Evolutionary conservation across 2,113 vertebrate genomes (phyloP), one percentile per base, ranked within the genome.

Genomic region (Mola mola): DNA sequence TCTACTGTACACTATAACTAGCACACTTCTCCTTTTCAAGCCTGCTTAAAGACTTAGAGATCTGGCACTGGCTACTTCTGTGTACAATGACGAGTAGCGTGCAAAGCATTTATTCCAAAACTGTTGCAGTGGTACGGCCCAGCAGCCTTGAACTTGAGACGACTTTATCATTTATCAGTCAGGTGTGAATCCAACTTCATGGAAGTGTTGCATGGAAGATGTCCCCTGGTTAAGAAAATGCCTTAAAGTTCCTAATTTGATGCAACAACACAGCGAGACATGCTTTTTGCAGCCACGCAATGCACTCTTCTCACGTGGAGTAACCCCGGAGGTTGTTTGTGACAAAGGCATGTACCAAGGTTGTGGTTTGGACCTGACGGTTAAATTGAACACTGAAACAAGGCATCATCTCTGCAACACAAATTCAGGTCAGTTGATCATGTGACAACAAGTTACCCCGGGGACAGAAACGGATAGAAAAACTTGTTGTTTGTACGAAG

Each of bases 351-450:
- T 41, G 52, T 77, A 52, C 51, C 66, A 77, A 76, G 64, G 72
- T 82, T 65, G 57, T 17, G 16, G 61, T 60, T 42, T 12, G 16
- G 57, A 50, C 42, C 72, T 4, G 22, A 60, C 29, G 16, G 9
- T 64, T 41, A 12, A 33, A 46, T 67, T 48, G 57, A 75, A 79
- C 56, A 53, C 59, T 43, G 33, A 71, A 67, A 78, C 52, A 63
- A 70, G 53, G 12, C 63, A 29, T 75, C 42, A 37, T 60, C 66
- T 40, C 21, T 63, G 72, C 53, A 73, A 75, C 52, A 22, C 16
- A 74, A 74, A 83, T 80, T 77, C 64, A 76, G 70, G 72, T 79
- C 75, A 74, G 31, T 10, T 36, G 47, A 76, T 79, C 77, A 53
- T 78, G 75, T 72, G 70, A 76, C 60, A 53, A 4, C 8, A 4